Evolutionary conservation across 2,888 invertebrate species (phyloP).

Genomic region (Zhuqinia jingwanae): DNA sequence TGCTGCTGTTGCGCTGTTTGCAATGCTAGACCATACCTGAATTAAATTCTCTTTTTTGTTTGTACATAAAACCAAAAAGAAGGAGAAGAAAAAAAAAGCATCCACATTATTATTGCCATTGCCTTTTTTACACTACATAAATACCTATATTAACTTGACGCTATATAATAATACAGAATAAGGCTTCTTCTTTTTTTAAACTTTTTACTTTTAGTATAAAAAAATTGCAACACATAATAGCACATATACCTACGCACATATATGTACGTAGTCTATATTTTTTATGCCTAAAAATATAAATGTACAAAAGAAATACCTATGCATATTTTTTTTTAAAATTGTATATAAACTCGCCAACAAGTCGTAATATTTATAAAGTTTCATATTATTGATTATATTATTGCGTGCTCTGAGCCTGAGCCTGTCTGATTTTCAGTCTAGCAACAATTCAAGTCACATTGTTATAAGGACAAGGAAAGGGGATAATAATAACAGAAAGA

Average conservation of each 20-base stretch:
- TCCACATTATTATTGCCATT: neutral
- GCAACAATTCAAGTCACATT: conserved; percentile 40
- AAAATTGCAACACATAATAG: neutral
- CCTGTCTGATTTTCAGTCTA: conserved; percentile 24
- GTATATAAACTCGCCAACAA: no score
- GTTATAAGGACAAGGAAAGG: conserved; percentile 28
- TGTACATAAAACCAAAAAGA: neutral
- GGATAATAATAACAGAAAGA: conserved; percentile 32
- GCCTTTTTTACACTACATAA: neutral
- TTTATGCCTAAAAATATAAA: neutral
- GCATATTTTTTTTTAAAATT: no score
- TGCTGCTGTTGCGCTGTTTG: conserved; percentile 5
- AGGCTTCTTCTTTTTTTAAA: conserved; percentile 1
- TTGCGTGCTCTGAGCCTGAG: conserved; percentile 61
- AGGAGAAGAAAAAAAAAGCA: neutral
- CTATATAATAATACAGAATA: conserved; percentile 34
- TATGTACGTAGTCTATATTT: neutral
- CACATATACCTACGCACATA: no score
- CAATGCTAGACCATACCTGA: neutral
- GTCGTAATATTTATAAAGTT: conserved; percentile 26
- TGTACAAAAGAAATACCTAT: neutral
- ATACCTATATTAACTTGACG: conserved; percentile 16
- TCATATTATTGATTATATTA: conserved; percentile 61
- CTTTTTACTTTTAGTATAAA: conserved; percentile 24
- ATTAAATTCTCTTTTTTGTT: neutral